A percentile compares a stretch with the other conserved stretches of the same genome.
phyloP scores from a whole-genome alignment of 2,888 invertebrate species.

The Polydrusus cervinus region DNA sequence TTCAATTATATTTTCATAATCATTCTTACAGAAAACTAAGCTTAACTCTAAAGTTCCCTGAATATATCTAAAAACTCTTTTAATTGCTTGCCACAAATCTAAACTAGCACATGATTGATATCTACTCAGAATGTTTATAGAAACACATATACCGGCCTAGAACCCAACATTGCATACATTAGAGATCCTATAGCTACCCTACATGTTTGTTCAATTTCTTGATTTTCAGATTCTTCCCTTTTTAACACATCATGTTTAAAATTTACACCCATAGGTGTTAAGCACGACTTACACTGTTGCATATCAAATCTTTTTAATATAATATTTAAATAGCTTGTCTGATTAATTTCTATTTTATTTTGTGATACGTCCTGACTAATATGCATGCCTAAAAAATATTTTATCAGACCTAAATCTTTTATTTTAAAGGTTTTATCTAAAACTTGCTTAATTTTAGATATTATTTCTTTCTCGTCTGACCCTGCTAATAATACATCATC shows the following conservation, averaged over 20 bases:
- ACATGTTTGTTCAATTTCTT: constrained; percentile 37
- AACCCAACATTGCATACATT: constrained; percentile 53
- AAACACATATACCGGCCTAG: constrained; percentile 51
- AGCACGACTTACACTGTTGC: constrained; percentile 28
- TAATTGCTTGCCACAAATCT: constrained; percentile 50
- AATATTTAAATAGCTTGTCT: constrained; percentile 41
- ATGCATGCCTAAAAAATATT: constrained; percentile 49
- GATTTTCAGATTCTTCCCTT: constrained; percentile 17
- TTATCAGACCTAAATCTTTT: constrained; percentile 47
- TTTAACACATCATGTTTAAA: constrained; percentile 29
- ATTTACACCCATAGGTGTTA: constrained; percentile 33
- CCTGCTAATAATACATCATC: too few species aligned
- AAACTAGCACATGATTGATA: constrained; percentile 51
- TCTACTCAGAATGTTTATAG: constrained; percentile 52
- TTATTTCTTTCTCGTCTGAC: too few species aligned
- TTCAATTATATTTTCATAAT: constrained; percentile 21
- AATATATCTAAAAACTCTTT: constrained; percentile 50
- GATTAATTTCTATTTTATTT: constrained; percentile 36
- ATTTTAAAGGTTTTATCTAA: too few species aligned
- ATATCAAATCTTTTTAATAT: constrained; percentile 28
- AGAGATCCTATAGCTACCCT: constrained; percentile 42
- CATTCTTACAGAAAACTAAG: constrained; percentile 38
- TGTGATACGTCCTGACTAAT: constrained; percentile 37
- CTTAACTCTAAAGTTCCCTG: constrained; percentile 38
- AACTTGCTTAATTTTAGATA: too few species aligned